Conservation (phyloP, 2,113 vertebrate species). For the Albula goreensis region DNA sequence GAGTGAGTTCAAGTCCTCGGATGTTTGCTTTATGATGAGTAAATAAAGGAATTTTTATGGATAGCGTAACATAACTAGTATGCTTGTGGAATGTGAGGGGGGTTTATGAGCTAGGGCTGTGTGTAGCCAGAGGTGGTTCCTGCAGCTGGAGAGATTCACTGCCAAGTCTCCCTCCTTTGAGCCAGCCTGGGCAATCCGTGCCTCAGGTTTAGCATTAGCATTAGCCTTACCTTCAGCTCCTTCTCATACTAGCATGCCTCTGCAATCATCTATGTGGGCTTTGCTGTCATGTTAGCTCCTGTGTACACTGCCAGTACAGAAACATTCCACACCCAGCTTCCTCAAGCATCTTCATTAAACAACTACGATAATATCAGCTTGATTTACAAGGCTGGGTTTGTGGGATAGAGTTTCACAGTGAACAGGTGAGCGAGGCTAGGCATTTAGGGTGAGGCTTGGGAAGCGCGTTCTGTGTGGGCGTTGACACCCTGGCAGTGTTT, state of each 20-base stretch:
- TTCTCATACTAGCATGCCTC: no score
- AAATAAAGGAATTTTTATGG: not conserved
- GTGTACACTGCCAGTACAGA: no score
- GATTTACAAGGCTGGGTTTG: not conserved
- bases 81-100: constrained; percentile 3
- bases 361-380: not conserved
- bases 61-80: constrained; percentile 12
- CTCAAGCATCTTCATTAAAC: not conserved
- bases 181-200: not conserved
- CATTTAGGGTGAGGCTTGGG: not conserved
- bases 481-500: no score
- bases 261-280: no score
- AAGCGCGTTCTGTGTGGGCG: not conserved
- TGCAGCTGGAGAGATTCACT: not conserved
- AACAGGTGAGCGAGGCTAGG: not conserved
- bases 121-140: constrained; percentile 2
- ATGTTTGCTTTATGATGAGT: not conserved
- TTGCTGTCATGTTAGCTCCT: no score
- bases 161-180: not conserved
- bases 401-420: constrained; percentile 46
- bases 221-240: no score
- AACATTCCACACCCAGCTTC: no score
- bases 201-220: not conserved
- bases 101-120: constrained; percentile 5
- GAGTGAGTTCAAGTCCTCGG: not conserved